Evolutionary conservation across 2,888 invertebrate genomes (phyloP).

Genomic region (Lampropteryx suffumata): DNA sequence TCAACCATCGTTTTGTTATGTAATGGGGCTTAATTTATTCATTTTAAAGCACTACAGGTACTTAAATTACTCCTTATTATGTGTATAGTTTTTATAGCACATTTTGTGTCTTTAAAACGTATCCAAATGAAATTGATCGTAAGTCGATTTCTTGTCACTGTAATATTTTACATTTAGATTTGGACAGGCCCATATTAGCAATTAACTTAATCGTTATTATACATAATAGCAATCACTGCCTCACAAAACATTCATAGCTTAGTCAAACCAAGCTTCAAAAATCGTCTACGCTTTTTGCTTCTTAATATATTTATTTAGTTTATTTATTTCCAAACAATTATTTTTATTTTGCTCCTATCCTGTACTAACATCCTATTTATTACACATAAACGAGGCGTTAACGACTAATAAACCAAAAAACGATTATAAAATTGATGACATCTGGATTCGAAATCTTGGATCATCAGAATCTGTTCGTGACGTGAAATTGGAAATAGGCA

Average conservation of each 20-base stretch:
- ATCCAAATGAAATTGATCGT: neutral
- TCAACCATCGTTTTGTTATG: neutral
- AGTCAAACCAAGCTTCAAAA: constrained; percentile 68
- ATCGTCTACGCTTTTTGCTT: constrained; percentile 78
- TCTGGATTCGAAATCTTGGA: constrained; percentile 27
- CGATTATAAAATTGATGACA: constrained; percentile 35
- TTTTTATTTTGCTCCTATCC: constrained; percentile 62
- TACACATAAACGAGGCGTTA: constrained; percentile 54
- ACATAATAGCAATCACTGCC: constrained; percentile 80
- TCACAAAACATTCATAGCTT: constrained; percentile 82
- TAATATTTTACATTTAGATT: constrained; percentile 10
- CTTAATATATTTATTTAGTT: constrained; percentile 65
- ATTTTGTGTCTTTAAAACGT: constrained; percentile 4
- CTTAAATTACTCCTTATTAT: too few relatives aligned
- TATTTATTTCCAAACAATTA: constrained; percentile 56
- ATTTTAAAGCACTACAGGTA: constrained; percentile 2
- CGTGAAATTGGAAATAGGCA: constrained; percentile 62
- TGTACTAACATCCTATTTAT: constrained; percentile 54
- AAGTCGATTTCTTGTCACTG: constrained; percentile 19
- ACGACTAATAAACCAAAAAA: constrained; percentile 35
- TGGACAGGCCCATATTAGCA: constrained; percentile 19
- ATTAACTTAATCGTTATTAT: constrained; percentile 42
- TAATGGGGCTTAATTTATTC: constrained; percentile 15
- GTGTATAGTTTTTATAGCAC: neutral
- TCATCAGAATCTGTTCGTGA: constrained; percentile 24